Evolutionary conservation across 2,797 vertebrate species (phyloP).

Genomic region (Pangasius djambal): DNA sequence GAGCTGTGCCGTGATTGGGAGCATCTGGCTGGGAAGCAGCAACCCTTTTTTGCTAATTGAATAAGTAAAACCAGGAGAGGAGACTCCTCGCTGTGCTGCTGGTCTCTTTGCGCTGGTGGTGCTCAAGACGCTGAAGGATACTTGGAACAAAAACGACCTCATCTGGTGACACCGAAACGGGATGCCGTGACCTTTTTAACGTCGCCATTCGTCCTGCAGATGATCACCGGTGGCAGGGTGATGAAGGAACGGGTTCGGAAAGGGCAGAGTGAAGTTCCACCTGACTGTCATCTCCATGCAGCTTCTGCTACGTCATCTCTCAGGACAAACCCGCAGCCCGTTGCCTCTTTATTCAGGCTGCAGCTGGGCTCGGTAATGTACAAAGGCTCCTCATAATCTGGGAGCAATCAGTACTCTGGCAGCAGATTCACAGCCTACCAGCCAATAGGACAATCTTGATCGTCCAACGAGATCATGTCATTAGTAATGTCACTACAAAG

Average conservation of each 20-base stretch:
- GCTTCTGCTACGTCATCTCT: conserved; percentile 20
- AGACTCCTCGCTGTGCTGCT: conserved; percentile 45
- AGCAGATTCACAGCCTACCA: conserved; percentile 32
- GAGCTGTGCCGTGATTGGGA: conserved; percentile 55
- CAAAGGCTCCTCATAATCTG: conserved; percentile 51
- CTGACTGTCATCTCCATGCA: conserved; percentile 31
- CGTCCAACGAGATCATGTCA: conserved; percentile 21
- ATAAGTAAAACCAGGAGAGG: conserved; percentile 62
- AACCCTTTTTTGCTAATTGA: conserved; percentile 52
- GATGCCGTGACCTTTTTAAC: conserved; percentile 37
- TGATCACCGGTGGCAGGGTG: conserved; percentile 38
- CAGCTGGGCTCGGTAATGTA: conserved; percentile 57
- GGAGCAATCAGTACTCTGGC: conserved; percentile 53
- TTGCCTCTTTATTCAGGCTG: conserved; percentile 55
- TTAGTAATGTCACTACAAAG: conserved; percentile 22
- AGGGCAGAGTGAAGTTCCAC: background rate
- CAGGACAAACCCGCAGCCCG: conserved; percentile 34
- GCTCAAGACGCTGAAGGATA: conserved; percentile 59
- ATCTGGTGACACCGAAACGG: conserved; percentile 42
- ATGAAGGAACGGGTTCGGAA: background rate
- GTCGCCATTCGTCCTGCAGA: conserved; percentile 27
- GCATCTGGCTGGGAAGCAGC: conserved; percentile 55
- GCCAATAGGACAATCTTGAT: conserved; percentile 9
- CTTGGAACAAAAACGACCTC: conserved; percentile 52
- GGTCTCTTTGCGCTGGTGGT: conserved; percentile 44